Base-by-base conservation (phyloP, 2,888 invertebrate species). In the Drepana falcataria region DNA sequence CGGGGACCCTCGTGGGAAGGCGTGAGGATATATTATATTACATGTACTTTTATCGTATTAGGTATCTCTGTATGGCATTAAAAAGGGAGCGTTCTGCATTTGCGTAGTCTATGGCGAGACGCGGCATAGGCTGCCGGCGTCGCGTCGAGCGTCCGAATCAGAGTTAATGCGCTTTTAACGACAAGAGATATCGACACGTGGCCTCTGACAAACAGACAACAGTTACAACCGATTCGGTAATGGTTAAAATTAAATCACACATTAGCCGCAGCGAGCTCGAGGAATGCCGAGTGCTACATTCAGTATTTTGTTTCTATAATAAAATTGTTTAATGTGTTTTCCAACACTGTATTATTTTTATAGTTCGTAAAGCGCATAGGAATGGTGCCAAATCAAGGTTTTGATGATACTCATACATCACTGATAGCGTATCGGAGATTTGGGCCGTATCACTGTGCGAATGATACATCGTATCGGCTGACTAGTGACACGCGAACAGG, bases 81-180 rank as follows among this genome's bases (percentile, higher is more conserved):
- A 48, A 2, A 37, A 51, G 34, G 4, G 48, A 5, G 2, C 21
- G 47, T 48, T 49, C 35, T 54, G 52, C 48, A 48, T 41, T 52
- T 34, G 51, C 40, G 35, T 55, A 49, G 49, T 57, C 54, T 53
- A 48, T 57, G 57, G 35, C 35, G 33, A 44, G 51, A 52, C 48
- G n/a, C 56, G 51, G 9, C 51, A 37, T 41, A 48, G 53, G 51
- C 49, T 53, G 53, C 55, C 48, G 57, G 51, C 56, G 53, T 44
- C 35, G 53, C 51, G 51, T 52, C 51, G 53, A 59, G 59, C 60
- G 66, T 66, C 67, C 67, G 67, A 72, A 68, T 71, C 69, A 60
- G 61, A 68, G 75, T 75, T 85, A 83, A 85, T 83, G 84, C 65
- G 81, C 79, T 79, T 81, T 80, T 80, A 81, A 81, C 81, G 81